These are phyloP conservation scores for Todiramphus chloris DNA, from an alignment of 2,113 vertebrate genomes.

Conservation along the genomic window DNA sequence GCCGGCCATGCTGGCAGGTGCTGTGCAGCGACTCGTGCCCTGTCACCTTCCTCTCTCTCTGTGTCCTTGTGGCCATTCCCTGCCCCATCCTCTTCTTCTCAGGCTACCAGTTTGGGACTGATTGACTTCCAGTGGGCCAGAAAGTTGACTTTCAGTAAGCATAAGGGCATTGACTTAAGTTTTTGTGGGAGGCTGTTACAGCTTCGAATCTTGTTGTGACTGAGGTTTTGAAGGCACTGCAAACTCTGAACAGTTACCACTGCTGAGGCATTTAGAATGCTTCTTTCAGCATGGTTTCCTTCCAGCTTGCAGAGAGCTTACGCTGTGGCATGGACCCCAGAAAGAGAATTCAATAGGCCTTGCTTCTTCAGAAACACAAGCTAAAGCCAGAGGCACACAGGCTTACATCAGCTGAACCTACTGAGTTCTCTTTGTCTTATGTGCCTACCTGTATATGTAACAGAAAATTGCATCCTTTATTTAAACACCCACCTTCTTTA, in stretches of 20 bases:
- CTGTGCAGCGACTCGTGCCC: accelerated
- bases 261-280: not conserved
- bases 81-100: not conserved
- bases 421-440: not conserved
- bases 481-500: not conserved
- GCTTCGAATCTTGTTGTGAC: not conserved
- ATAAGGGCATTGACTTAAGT: not conserved
- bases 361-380: not conserved
- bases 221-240: not conserved
- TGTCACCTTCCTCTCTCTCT: not conserved
- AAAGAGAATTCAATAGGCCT: not conserved
- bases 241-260: not conserved
- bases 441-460: not conserved
- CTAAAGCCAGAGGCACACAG: not conserved
- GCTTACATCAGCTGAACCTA: not conserved
- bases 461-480: not conserved
- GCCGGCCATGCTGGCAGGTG: not conserved
- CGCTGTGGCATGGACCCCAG: not conserved
- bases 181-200: accelerated
- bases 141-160: not conserved
- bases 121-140: not conserved
- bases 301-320: not conserved
- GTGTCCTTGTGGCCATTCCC: not conserved
- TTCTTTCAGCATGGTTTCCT: not conserved
- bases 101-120: not conserved